Evolutionary conservation across 1,140 invertebrate genomes (phyloP).

Genomic region (Drosophila fuyamai): DNA sequence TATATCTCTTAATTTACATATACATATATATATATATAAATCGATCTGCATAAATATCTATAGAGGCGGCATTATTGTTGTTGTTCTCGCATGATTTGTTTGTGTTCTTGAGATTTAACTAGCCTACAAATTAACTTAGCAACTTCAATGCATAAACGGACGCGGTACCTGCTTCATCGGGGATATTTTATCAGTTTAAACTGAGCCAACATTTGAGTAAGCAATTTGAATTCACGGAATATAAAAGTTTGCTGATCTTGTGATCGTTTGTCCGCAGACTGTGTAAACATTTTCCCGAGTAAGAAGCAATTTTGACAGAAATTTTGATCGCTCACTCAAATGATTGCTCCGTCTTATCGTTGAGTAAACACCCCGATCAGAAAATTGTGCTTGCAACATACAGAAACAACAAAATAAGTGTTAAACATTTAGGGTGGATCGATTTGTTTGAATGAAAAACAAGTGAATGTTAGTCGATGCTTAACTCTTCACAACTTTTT

Average conservation of each 20-base stretch:
- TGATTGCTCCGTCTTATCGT: constrained; percentile 17
- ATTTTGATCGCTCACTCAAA: neutral
- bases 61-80: constrained; percentile 81
- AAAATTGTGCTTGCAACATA: constrained; percentile 56
- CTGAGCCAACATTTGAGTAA: constrained; percentile 9
- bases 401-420: constrained; percentile 54
- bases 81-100: constrained; percentile 70
- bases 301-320: neutral
- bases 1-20: constrained; percentile 63
- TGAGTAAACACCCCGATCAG: constrained; percentile 7
- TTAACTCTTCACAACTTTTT: neutral
- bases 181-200: neutral
- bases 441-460: constrained; percentile 22
- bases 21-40: constrained; percentile 63
- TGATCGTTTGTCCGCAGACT: constrained; percentile 1
- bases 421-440: constrained; percentile 31
- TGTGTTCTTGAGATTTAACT: constrained; percentile 70
- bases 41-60: constrained; percentile 76
- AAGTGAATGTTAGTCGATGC: neutral
- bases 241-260: neutral
- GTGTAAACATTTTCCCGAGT: neutral
- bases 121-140: constrained; percentile 76
- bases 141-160: constrained; percentile 50
- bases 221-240: neutral
- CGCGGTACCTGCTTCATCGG: neutral